These are phyloP conservation scores for Neocrepidodera transversa DNA, from an alignment of 2,888 invertebrate genomes.

Conservation along the genomic window DNA sequence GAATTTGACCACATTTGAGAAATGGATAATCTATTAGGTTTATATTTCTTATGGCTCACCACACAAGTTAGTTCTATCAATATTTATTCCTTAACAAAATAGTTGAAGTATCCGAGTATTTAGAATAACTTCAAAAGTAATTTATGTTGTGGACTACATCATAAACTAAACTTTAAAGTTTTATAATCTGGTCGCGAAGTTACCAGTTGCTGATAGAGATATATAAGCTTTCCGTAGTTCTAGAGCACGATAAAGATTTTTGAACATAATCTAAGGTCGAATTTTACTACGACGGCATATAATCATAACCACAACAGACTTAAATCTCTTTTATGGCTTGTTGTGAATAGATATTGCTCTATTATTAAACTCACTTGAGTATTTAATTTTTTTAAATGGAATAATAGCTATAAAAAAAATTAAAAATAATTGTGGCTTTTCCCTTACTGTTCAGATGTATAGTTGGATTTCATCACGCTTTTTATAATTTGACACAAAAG, in stretches of 20 bases:
- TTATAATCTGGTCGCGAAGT: constrained; percentile 15
- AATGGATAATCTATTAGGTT: too few relatives aligned
- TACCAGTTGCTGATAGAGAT: constrained; percentile 14
- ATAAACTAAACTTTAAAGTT: constrained; percentile 17
- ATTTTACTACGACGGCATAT: neutral
- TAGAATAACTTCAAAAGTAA: constrained; percentile 9
- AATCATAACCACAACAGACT: neutral
- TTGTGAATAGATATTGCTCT: neutral
- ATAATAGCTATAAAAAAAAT: too few relatives aligned
- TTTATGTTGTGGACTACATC: constrained; percentile 9
- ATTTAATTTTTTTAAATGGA: too few relatives aligned
- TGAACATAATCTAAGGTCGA: neutral
- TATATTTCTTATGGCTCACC: too few relatives aligned
- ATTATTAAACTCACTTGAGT: constrained; percentile 4
- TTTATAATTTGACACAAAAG: too few relatives aligned
- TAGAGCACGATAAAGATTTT: neutral
- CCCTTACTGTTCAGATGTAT: too few relatives aligned
- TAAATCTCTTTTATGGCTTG: constrained; percentile 1
- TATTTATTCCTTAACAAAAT: neutral
- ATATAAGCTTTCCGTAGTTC: constrained; percentile 8
- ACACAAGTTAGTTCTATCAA: too few relatives aligned
- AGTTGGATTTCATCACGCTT: too few relatives aligned
- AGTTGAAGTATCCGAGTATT: neutral
- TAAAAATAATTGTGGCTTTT: too few relatives aligned
- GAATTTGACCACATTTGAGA: too few relatives aligned